Percentiles rank a stretch among this genome's conserved stretches.
Conservation (phyloP, 2,113 vertebrate genomes). For the Dipodomys stephensi region DNA sequence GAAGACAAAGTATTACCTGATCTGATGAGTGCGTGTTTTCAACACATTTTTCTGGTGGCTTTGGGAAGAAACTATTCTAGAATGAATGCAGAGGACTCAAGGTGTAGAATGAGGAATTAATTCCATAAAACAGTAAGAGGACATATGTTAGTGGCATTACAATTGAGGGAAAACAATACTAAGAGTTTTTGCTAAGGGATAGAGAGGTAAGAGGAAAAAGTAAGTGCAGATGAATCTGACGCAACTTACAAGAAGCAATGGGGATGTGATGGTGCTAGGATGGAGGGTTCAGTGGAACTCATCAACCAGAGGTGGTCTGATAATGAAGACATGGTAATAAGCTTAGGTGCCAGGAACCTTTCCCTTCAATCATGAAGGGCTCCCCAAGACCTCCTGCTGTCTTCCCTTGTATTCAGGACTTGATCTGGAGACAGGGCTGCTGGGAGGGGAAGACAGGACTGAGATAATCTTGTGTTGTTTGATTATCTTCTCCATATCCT, state of each 20-base stretch:
- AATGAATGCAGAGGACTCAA: not conserved
- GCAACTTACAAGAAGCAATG: not conserved
- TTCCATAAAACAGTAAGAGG: not conserved
- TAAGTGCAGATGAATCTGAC: too few relatives aligned
- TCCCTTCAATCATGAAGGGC: too few relatives aligned
- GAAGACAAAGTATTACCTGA: not conserved
- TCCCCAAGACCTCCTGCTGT: fast-evolving
- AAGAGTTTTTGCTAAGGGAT: not conserved
- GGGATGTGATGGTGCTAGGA: fast-evolving
- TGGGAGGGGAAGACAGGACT: too few relatives aligned
- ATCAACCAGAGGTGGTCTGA: too few relatives aligned
- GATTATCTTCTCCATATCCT: not conserved
- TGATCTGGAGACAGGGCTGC: too few relatives aligned
- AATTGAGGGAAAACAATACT: not conserved
- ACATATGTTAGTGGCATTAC: fast-evolving
- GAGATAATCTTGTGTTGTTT: not conserved
- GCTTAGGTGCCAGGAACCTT: not conserved
- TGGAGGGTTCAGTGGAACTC: fast-evolving
- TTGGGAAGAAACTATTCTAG: not conserved
- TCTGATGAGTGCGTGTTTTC: not conserved
- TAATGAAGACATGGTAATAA: not conserved
- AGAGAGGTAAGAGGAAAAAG: not conserved
- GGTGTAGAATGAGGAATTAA: not conserved
- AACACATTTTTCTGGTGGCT: not conserved
- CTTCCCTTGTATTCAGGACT: not conserved